A percentile compares a stretch with the other conserved stretches of the same genome.
Conservation (phyloP, 2,113 vertebrate species). For the Poicephalus gulielmi region DNA sequence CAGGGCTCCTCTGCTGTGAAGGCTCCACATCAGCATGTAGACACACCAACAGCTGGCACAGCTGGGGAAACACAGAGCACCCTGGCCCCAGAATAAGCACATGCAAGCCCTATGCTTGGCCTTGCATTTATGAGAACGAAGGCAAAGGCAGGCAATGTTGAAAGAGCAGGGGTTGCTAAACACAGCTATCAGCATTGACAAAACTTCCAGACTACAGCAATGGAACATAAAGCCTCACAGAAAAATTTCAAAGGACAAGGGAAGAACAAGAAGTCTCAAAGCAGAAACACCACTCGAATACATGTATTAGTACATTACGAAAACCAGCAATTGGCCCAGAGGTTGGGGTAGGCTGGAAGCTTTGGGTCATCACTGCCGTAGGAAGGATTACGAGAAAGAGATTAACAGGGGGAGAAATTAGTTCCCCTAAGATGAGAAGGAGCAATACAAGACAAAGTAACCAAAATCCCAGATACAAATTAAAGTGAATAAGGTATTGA, state of each 20-base stretch:
- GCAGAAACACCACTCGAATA: neutral
- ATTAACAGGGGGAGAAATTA: neutral
- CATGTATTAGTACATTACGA: neutral
- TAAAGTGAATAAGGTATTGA: neutral
- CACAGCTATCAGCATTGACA: neutral
- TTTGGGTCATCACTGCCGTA: neutral
- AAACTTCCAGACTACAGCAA: neutral
- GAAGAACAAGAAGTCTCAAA: neutral
- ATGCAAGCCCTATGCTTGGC: neutral
- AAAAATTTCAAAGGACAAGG: neutral
- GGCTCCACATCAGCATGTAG: fast-evolving
- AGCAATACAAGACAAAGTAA: neutral
- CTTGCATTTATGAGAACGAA: neutral
- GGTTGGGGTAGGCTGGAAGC: neutral
- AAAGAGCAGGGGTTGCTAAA: neutral
- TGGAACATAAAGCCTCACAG: neutral
- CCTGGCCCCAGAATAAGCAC: neutral
- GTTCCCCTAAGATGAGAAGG: neutral
- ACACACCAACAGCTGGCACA: neutral
- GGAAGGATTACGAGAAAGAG: neutral
- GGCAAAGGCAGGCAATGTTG: neutral
- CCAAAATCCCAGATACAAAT: neutral
- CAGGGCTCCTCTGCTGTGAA: neutral
- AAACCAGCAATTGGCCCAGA: neutral
- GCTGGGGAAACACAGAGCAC: neutral